Percentiles rank a stretch among this genome's conserved stretches.
These are phyloP conservation scores for Phenganax subtilis DNA, from an alignment of 92 coral and sea anemone genomes.

Conservation along the genomic window DNA sequence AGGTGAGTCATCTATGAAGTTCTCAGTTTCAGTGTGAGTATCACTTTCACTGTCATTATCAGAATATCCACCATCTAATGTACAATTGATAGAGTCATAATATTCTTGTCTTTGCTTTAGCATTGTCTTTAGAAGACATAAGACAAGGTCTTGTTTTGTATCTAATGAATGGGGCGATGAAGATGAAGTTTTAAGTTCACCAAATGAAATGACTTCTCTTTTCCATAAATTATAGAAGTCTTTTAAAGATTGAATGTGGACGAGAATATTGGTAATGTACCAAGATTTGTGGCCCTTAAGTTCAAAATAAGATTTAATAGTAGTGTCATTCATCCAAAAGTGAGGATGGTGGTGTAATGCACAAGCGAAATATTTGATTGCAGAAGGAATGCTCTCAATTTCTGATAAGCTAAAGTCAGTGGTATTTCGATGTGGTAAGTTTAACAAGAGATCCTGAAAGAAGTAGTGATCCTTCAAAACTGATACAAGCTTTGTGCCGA, in stretches of 20 bases:
- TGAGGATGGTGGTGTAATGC: background rate
- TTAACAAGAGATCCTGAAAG: background rate
- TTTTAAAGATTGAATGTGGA: slow-evolving; percentile 1
- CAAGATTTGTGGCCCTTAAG: background rate
- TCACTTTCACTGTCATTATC: background rate
- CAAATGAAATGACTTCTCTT: background rate
- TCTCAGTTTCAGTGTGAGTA: background rate
- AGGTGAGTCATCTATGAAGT: background rate
- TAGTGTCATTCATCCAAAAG: background rate
- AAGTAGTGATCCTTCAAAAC: slow-evolving; percentile 24
- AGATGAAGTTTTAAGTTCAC: background rate
- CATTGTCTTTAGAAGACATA: background rate
- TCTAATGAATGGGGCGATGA: background rate
- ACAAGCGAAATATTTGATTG: slow-evolving; percentile 4
- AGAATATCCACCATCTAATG: background rate
- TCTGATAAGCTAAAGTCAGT: background rate
- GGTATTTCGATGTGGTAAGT: background rate
- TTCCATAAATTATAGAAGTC: background rate
- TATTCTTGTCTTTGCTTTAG: background rate
- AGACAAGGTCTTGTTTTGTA: background rate
- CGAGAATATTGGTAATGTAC: background rate
- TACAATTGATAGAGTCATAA: background rate
- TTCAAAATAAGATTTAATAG: background rate
- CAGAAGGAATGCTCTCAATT: background rate
- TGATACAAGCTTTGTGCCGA: slow-evolving; percentile 24